Conservation (phyloP, 2,888 invertebrate species). For the Callosobruchus maculatus region DNA sequence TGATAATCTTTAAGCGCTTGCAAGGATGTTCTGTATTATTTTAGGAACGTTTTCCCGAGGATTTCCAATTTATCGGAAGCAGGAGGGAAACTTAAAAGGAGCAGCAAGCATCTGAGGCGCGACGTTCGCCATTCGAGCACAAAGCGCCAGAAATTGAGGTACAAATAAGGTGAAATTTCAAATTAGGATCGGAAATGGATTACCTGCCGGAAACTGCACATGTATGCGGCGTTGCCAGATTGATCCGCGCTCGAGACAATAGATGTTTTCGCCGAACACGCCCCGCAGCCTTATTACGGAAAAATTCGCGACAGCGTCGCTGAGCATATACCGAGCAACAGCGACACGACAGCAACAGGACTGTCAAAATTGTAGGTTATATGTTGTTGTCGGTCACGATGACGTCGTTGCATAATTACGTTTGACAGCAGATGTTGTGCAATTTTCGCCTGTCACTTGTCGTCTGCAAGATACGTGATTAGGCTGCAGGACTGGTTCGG, state of each 20-base stretch:
- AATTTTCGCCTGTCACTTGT: too few relatives aligned
- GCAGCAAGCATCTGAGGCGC: neutral
- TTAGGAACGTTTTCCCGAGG: neutral
- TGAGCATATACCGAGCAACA: too few relatives aligned
- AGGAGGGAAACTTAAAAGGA: neutral
- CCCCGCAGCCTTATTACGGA: too few relatives aligned
- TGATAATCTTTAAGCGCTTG: neutral
- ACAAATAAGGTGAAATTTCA: constrained; percentile 1
- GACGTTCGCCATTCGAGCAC: neutral
- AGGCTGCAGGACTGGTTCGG: too few relatives aligned
- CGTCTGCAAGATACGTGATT: too few relatives aligned
- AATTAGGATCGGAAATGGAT: constrained; percentile 7
- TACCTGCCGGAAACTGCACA: constrained; percentile 2
- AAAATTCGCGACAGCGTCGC: too few relatives aligned
- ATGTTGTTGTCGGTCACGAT: too few relatives aligned
- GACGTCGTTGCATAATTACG: too few relatives aligned
- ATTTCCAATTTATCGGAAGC: neutral
- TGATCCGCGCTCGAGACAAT: neutral
- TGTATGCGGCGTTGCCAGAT: neutral
- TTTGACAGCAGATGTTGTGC: too few relatives aligned
- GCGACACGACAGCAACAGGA: too few relatives aligned
- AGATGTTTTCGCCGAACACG: too few relatives aligned
- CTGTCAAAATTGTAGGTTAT: too few relatives aligned
- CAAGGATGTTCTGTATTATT: neutral
- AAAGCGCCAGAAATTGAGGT: constrained; percentile 2